Percentiles rank a stretch among this genome's conserved stretches.
These are phyloP conservation scores for Drosophila nebulosa DNA, from an alignment of 1,140 invertebrate species.

Conservation along the genomic window DNA sequence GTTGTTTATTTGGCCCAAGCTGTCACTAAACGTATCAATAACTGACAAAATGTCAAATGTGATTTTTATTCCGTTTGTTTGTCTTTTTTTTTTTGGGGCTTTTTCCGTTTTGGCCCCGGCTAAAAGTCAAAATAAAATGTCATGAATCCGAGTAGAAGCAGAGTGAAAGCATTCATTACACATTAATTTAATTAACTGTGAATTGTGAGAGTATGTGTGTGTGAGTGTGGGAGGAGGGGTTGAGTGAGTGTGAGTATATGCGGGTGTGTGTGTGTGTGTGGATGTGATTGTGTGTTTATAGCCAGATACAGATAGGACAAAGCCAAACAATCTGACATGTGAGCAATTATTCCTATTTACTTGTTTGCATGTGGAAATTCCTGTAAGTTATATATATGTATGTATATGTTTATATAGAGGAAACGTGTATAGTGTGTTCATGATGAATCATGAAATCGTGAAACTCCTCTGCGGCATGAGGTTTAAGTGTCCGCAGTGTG, in stretches of 20 bases:
- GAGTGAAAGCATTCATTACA: slow-evolving; percentile 35
- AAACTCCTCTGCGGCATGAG: not conserved
- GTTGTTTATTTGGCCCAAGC: not conserved
- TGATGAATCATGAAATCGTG: slow-evolving; percentile 34
- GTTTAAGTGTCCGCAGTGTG: not conserved
- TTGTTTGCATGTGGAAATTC: slow-evolving; percentile 60
- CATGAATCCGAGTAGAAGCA: slow-evolving; percentile 37
- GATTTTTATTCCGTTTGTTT: not conserved
- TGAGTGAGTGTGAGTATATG: not conserved
- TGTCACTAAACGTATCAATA: not conserved
- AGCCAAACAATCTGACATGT: slow-evolving; percentile 39
- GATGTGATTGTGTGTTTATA: slow-evolving; percentile 4
- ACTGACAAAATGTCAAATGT: not conserved
- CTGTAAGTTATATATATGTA: slow-evolving; percentile 33
- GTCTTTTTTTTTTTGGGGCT: not conserved
- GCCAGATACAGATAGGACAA: slow-evolving; percentile 17
- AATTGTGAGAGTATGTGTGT: slow-evolving; percentile 17
- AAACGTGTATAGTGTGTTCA: slow-evolving; percentile 33
- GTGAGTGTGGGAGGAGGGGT: not conserved
- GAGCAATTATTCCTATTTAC: slow-evolving; percentile 61
- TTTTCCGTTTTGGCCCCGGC: not conserved
- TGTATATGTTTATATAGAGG: slow-evolving; percentile 16
- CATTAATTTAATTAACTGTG: slow-evolving; percentile 72
- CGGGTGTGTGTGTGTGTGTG: not conserved
- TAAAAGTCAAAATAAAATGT: slow-evolving; percentile 42